Percentiles rank a stretch among this genome's conserved stretches.
Evolutionary conservation across 2,113 vertebrate species (phyloP).

Genomic region (Ictidomys tridecemlineatus): DNA sequence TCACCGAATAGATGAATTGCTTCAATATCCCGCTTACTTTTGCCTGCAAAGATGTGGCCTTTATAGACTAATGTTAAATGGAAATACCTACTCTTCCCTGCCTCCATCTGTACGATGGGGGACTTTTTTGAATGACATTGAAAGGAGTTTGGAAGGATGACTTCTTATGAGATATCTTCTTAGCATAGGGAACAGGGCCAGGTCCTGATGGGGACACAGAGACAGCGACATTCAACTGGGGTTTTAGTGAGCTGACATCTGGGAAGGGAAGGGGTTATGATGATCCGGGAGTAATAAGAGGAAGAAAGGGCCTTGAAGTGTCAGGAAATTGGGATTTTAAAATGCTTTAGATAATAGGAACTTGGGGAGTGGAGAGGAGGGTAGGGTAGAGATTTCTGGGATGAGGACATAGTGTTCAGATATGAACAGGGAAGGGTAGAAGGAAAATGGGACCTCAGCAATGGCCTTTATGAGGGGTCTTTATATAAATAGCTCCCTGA

Average conservation of each 20-base stretch:
- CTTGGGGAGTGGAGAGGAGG: background rate
- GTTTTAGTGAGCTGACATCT: background rate
- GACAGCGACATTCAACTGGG: background rate
- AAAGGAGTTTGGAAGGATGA: background rate
- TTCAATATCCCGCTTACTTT: conserved; percentile 59
- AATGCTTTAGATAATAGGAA: background rate
- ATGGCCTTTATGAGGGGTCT: background rate
- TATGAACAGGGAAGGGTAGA: background rate
- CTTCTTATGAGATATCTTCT: background rate
- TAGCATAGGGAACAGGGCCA: background rate
- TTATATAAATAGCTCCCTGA: fast-evolving
- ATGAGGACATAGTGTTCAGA: background rate
- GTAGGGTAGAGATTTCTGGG: background rate
- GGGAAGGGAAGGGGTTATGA: fast-evolving
- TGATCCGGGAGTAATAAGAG: background rate
- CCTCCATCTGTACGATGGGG: conserved; percentile 18
- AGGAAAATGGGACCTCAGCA: background rate
- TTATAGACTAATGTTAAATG: conserved; percentile 1
- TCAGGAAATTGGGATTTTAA: background rate
- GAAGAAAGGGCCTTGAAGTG: background rate
- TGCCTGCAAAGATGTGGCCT: conserved; percentile 47
- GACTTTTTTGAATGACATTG: background rate
- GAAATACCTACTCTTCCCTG: background rate
- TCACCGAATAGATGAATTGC: conserved; percentile 39
- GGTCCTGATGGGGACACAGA: background rate